Conservation (phyloP, 1,140 invertebrate species). For the Colletes gigas region DNA sequence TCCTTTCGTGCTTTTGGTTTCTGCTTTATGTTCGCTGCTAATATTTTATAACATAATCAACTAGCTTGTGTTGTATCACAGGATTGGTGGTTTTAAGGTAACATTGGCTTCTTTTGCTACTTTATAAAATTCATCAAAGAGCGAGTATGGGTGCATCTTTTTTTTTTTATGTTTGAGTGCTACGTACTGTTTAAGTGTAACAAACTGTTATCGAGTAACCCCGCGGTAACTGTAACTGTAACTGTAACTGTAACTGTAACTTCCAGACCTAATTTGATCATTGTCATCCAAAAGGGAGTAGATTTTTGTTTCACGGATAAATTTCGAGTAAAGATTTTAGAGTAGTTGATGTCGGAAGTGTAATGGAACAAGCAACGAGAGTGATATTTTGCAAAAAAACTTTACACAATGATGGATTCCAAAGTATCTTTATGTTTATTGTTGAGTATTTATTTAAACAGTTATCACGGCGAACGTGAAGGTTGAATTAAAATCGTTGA, state of each 20-base stretch:
- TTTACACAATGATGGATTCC: not conserved
- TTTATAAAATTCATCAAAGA: not conserved
- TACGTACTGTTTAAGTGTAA: slow-evolving; percentile 20
- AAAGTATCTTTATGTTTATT: slow-evolving; percentile 14
- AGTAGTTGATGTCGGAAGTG: not conserved
- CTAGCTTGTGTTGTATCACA: slow-evolving; percentile 10
- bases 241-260: slow-evolving; percentile 16
- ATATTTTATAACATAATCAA: slow-evolving; percentile 36
- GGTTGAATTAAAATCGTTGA: slow-evolving; percentile 1
- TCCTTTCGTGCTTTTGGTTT: slow-evolving; percentile 44
- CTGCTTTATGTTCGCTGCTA: slow-evolving; percentile 44
- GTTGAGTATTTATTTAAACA: slow-evolving; percentile 41
- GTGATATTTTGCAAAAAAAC: slow-evolving; percentile 31
- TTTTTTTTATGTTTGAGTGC: not conserved
- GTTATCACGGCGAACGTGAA: not conserved
- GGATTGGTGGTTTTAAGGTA: slow-evolving; percentile 19
- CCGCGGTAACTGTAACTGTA: slow-evolving; percentile 5
- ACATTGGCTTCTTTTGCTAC: slow-evolving; percentile 22
- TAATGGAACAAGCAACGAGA: not conserved
- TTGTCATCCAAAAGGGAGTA: not conserved
- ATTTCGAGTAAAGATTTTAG: slow-evolving; percentile 23
- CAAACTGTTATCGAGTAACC: slow-evolving; percentile 1
- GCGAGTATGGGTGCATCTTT: not conserved
- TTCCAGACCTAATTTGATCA: slow-evolving; percentile 24
- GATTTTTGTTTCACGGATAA: not conserved